Evolutionary conservation across 1,140 invertebrate genomes (phyloP), one percentile per base, ranked within the genome.

Genomic region (Drosophila takahashii): DNA sequence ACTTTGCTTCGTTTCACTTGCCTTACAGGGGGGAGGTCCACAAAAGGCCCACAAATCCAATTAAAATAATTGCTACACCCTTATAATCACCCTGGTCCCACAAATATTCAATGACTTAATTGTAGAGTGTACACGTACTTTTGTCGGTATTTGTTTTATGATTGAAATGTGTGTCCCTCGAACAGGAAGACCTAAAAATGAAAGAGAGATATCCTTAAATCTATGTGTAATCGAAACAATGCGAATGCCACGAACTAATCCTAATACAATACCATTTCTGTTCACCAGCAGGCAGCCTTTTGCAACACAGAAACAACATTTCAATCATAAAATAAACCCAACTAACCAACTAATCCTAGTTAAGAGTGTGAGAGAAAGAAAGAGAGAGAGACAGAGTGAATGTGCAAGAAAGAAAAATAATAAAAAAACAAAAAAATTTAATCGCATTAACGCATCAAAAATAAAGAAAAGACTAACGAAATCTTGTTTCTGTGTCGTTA

Each of bases 401-500:
- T 8, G 53, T 47, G 71, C 18, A n/a, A 47, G 67, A 53, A 29
- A 47, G 58, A 70, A 48, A 11, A 56, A 37, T 47, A 57, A 15
- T 56, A 53, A 72, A 64, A 61, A 45, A 61, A 69, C 39, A 59
- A 60, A 42, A 13, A 48, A 9, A 37, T 32, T 9, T 18, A n/a
- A 44, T 47, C 22, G 29, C 27, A 34, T 6, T 11, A 44, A 16
- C 42, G 8, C 26, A 32, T 16, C 4, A 27, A 27, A 67, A 59
- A 44, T 29, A 69, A 64, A 76, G 77, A 66, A 69, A 72, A 84
- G 76, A 87, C 87, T 91, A 92, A 92, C 80, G 91, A 92, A 92
- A 92, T 92, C 76, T 92, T 92, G 92, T 92, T 92, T 92, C 92
- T 92, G 92, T 92, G 92, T 92, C 90, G 90, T 92, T 92, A 92